Percentiles rank a stretch among this genome's conserved stretches.
These are phyloP conservation scores for Callochromis pleurospilus DNA, from an alignment of 2,113 vertebrate genomes.

Conservation along the genomic window DNA sequence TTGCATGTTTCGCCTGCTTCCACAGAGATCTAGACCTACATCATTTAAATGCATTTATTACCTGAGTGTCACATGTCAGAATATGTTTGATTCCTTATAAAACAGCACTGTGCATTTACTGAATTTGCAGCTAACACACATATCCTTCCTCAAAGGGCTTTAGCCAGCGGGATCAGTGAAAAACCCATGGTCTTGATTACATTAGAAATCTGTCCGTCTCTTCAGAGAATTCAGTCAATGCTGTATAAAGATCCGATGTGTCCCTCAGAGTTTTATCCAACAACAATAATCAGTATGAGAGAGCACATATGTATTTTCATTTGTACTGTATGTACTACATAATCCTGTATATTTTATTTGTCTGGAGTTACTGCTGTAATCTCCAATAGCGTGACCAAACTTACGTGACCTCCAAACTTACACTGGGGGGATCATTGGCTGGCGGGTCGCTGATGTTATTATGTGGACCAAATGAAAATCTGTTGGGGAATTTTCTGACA, in stretches of 20 bases:
- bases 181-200: background rate
- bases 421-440: constrained; percentile 3
- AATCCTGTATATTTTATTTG: background rate
- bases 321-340: background rate
- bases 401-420: background rate
- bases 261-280: background rate
- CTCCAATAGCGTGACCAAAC: constrained; percentile 2
- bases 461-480: background rate
- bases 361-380: constrained; percentile 9
- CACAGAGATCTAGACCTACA: background rate
- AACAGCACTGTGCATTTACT: background rate
- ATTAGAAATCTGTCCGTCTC: background rate
- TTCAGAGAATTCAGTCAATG: background rate
- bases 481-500: constrained; percentile 4
- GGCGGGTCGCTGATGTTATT: background rate
- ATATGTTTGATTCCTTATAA: background rate
- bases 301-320: constrained; percentile 19
- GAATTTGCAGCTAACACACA: background rate
- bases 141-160: background rate
- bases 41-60: background rate
- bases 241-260: background rate
- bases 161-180: background rate
- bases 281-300: background rate
- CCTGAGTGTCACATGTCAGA: background rate
- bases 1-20: background rate